A percentile compares a stretch with the other conserved stretches of the same genome.
phyloP scores from a whole-genome alignment of 2,113 vertebrate species.

The Geococcyx californianus region DNA sequence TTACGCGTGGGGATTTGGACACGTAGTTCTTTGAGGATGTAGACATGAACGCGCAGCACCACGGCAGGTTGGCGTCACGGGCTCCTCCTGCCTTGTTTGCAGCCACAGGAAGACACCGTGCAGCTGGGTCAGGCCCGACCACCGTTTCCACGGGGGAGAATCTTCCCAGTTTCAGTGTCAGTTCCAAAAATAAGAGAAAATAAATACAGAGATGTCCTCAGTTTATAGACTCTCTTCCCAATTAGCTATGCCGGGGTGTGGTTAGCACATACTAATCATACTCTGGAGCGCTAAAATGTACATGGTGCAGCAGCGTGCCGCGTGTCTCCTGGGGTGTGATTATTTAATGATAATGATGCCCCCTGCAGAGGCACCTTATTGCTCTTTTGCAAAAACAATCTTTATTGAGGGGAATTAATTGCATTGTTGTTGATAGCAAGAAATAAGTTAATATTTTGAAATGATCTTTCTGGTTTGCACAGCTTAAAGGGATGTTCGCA shows the following conservation, averaged over 20 bases:
- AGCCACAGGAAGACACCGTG: not conserved
- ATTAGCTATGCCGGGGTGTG: slow-evolving; percentile 67
- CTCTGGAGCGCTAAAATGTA: slow-evolving; percentile 66
- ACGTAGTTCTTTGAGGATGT: not conserved
- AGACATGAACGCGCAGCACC: not conserved
- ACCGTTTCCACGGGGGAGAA: not conserved
- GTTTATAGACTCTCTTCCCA: slow-evolving; percentile 37
- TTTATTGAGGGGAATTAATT: slow-evolving; percentile 76
- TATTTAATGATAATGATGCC: slow-evolving; percentile 73
- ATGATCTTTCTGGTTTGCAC: slow-evolving; percentile 52
- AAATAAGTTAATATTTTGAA: slow-evolving; percentile 75
- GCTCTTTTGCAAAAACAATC: slow-evolving; percentile 74
- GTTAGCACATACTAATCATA: slow-evolving; percentile 67
- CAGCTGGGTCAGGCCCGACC: not conserved
- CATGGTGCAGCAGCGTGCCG: slow-evolving; percentile 60
- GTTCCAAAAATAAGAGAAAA: not conserved
- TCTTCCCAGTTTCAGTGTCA: not conserved
- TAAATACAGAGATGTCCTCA: not conserved
- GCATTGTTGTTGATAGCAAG: slow-evolving; percentile 74
- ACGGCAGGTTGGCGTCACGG: rapidly evolving
- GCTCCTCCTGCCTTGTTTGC: not conserved
- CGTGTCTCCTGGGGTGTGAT: slow-evolving; percentile 72
- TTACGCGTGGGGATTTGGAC: not conserved
- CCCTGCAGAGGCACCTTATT: slow-evolving; percentile 76
- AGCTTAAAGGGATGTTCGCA: slow-evolving; percentile 52